Percentiles rank a stretch among this genome's conserved stretches.
These are phyloP conservation scores for Eutrigla gurnardus DNA, from an alignment of 2,797 vertebrate genomes.

Conservation along the genomic window DNA sequence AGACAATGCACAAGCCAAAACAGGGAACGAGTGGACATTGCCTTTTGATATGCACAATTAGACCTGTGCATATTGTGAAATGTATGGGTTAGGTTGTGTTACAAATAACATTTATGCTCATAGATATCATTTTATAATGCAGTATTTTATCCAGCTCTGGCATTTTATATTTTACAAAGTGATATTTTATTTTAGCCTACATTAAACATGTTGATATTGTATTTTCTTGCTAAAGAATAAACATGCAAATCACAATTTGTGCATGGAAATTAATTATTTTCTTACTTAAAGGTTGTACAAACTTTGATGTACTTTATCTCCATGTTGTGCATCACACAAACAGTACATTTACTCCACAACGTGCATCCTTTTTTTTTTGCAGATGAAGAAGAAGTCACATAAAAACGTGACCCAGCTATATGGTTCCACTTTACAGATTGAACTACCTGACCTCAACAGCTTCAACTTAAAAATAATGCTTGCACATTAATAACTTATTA, in stretches of 20 bases:
- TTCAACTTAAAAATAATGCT: too few relatives aligned
- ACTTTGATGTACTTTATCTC: too few relatives aligned
- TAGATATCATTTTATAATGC: constrained; percentile 44
- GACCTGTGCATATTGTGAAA: constrained; percentile 1
- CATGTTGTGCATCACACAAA: too few relatives aligned
- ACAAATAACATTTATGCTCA: constrained; percentile 6
- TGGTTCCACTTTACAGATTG: too few relatives aligned
- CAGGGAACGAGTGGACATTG: not conserved
- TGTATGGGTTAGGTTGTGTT: not conserved
- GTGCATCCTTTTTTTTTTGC: too few relatives aligned
- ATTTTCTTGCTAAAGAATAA: constrained; percentile 39
- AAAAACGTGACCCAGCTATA: too few relatives aligned
- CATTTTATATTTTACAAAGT: constrained; percentile 39
- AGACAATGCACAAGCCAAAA: constrained; percentile 22
- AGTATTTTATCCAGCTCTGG: constrained; percentile 39
- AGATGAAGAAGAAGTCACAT: too few relatives aligned
- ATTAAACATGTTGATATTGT: constrained; percentile 30
- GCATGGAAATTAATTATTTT: not conserved
- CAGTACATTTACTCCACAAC: too few relatives aligned
- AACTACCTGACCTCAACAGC: too few relatives aligned
- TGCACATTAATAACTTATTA: too few relatives aligned
- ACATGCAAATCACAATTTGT: not conserved
- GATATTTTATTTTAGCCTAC: constrained; percentile 31
- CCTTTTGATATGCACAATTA: constrained; percentile 25
- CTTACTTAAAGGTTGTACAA: not conserved